phyloP scores from a whole-genome alignment of 92 coral and sea anemone genomes.

The Hydrozoanthus gracilis region DNA sequence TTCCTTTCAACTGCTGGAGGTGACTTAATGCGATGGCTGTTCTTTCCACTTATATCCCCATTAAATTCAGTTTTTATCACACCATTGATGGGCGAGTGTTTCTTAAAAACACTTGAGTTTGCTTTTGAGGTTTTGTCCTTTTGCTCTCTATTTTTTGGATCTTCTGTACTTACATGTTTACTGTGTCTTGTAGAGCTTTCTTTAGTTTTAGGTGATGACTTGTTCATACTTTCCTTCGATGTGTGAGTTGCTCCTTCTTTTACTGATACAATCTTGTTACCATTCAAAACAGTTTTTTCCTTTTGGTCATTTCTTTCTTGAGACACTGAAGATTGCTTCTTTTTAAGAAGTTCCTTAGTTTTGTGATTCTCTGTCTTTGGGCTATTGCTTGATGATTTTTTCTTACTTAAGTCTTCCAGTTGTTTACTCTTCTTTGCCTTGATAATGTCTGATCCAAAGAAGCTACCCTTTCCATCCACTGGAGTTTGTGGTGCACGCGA shows the following conservation, averaged over 20 bases:
- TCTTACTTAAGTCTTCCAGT: background rate
- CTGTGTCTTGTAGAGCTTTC: background rate
- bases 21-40: background rate
- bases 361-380: slow-evolving; percentile 1
- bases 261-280: background rate
- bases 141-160: slow-evolving; percentile 4
- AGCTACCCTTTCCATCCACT: slow-evolving; percentile 63
- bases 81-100: slow-evolving; percentile 33
- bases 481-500: slow-evolving; percentile 85
- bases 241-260: background rate
- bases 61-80: slow-evolving; percentile 21
- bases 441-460: slow-evolving; percentile 24
- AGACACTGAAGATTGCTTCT: slow-evolving; percentile 25
- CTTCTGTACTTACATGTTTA: slow-evolving; percentile 5
- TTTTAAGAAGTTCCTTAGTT: background rate
- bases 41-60: background rate
- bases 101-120: background rate
- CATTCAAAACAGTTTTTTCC: background rate
- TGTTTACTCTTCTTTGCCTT: background rate
- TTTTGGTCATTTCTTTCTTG: slow-evolving; percentile 1
- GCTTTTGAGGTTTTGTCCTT: background rate
- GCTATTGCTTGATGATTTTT: background rate
- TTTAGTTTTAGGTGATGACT: background rate
- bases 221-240: background rate
- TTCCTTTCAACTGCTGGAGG: background rate